Conservation (phyloP, 2,797 vertebrate genomes). For the Hippocampus kuda region DNA sequence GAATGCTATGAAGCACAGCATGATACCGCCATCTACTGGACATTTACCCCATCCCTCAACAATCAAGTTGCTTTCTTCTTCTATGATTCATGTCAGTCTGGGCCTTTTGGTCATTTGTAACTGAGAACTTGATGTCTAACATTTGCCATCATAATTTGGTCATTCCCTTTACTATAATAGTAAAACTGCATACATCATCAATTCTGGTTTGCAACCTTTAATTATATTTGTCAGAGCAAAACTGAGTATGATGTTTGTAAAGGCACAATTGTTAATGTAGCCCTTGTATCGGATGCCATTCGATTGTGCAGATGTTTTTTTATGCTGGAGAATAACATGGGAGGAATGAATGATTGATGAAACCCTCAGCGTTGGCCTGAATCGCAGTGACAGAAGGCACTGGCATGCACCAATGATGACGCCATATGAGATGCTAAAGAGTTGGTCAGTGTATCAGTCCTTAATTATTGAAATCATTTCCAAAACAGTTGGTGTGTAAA, state of each 20-base stretch:
- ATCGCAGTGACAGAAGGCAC: slow-evolving; percentile 42
- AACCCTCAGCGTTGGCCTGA: slow-evolving; percentile 30
- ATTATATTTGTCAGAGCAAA: background rate
- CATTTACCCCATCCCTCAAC: background rate
- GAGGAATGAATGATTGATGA: background rate
- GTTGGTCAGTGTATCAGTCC: slow-evolving; percentile 21
- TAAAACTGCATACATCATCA: background rate
- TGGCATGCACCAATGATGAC: slow-evolving; percentile 43
- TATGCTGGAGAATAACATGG: background rate
- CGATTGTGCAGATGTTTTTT: background rate
- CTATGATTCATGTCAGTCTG: background rate
- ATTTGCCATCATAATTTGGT: background rate
- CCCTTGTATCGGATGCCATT: background rate
- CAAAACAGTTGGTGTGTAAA: slow-evolving; percentile 19
- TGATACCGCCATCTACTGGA: slow-evolving; percentile 41
- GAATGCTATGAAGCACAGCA: background rate
- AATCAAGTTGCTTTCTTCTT: background rate
- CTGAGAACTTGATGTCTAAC: background rate
- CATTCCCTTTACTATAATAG: too few relatives aligned
- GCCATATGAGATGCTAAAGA: slow-evolving; percentile 37
- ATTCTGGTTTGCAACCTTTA: background rate
- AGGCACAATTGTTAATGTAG: background rate
- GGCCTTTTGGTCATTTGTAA: background rate
- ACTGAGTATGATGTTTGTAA: background rate
- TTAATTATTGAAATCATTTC: slow-evolving; percentile 27